Evolutionary conservation across 2,888 invertebrate genomes (phyloP), one percentile per base, ranked within the genome.

Genomic region (Biston stratarius): DNA sequence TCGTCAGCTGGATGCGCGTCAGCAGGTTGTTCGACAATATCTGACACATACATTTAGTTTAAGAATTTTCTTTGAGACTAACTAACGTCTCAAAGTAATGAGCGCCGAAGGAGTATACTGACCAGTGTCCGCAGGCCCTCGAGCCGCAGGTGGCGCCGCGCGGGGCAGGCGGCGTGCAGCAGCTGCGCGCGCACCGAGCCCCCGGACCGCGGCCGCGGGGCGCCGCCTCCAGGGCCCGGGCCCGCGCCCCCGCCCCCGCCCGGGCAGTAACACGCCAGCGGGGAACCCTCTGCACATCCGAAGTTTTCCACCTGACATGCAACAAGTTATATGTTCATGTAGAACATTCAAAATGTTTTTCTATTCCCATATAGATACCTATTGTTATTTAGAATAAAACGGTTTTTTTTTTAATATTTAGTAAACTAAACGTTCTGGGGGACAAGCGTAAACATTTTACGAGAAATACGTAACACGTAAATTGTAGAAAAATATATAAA

Each of bases 11-110:
- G 70, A 99, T 97, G 55, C 97, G 95, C 0, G 95, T 96, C 57
- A 99, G 90, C 66, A 96, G 92, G 92, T 99, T 99, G 87, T 98
- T 97, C 0, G 98, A 96, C 61, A 99, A 88, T 67, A 99, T 92
- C 94, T 94, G 48, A 33, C 2, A 10, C 15, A 15, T 11, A 33
- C 47, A 15, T 8, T 9, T 8, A 7, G 2, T 14, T 14, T 45
- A 1, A 7, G 14, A 14, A 15, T 1, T 1, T 11, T 11, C n/a
- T 2, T 45, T 11, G 24, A 24, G 24, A 24, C 24, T 24, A 24
- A 24, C 24, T 3, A 24, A 2, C 24, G 24, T 24, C 24, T 24
- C 24, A 24, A 24, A 24, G 24, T 24, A 24, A 24, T 24, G 24
- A 24, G 24, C 24, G 24, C 24, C 24, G 24, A 24, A 24, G 38